Conservation (phyloP, 2,113 vertebrate genomes). For the Ranitomeya imitator region DNA sequence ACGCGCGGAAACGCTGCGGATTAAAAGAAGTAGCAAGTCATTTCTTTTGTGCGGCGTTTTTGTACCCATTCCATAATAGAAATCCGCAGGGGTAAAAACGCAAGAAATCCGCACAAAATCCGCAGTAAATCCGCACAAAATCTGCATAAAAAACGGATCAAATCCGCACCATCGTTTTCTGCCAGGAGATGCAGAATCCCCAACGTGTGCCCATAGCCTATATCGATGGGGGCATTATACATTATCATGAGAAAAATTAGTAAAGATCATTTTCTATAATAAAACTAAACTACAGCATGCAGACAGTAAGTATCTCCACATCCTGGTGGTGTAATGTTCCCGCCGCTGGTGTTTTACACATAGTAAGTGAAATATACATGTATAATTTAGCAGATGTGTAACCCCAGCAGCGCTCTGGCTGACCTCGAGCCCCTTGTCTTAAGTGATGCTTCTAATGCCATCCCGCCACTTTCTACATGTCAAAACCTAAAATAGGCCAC, state of each 20-base stretch:
- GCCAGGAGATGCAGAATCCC: too few relatives aligned
- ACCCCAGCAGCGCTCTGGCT: constrained; percentile 33
- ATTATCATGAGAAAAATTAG: neutral
- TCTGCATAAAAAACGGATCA: too few relatives aligned
- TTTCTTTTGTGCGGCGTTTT: too few relatives aligned
- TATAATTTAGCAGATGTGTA: constrained; percentile 46
- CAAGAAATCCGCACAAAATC: too few relatives aligned
- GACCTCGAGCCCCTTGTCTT: constrained; percentile 20
- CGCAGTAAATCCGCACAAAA: too few relatives aligned
- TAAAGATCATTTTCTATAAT: neutral
- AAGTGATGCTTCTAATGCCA: neutral
- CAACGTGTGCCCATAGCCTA: too few relatives aligned
- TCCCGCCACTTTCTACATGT: neutral
- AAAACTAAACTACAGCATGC: neutral
- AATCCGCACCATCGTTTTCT: too few relatives aligned
- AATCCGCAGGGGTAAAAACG: too few relatives aligned
- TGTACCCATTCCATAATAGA: too few relatives aligned
- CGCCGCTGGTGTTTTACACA: constrained; percentile 45
- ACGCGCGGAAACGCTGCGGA: too few relatives aligned
- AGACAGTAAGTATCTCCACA: neutral
- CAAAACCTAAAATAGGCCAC: neutral
- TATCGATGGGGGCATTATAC: too few relatives aligned
- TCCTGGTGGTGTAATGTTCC: constrained; percentile 34
- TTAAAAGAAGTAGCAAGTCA: too few relatives aligned
- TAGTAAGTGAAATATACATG: constrained; percentile 32